Base-by-base conservation (phyloP, 2,113 vertebrate species). In the Reinhardtius hippoglossoides region DNA sequence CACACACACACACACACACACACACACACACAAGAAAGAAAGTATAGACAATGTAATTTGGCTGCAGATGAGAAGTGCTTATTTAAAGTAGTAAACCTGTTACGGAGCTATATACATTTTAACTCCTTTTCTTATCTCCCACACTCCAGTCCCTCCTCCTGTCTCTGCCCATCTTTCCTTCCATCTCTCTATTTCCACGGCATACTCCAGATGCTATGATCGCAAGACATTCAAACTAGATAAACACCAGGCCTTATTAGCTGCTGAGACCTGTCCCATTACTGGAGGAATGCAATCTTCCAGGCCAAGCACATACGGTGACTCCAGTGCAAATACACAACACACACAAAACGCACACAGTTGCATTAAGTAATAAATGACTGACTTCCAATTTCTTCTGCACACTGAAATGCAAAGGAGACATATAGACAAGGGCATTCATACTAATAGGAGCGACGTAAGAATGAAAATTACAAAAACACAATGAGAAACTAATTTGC, bases 41-140 rank as follows among this genome's bases (percentile, higher is more conserved):
- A 71, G 37, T 42, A 31, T 18, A 67, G 7, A 42, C 61, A 93
- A 94, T 94, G 93, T 93, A 91, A 94, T 95, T 94, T 89, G 46
- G 46, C 46, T 68, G 52, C 92, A 95, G 93, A 94, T 91, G 94
- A 37, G 93, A 95, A 90, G 89, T 92, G 91, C 93, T 94, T 93
- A 93, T 81, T 91, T 94, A 94, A 95, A 92, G 80, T 88, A 60
- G 44, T 12, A 63, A 83, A 78, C 54, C 67, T 61, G 67, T 74
- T 71, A 76, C 27, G 26, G 54, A 65, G 63, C 62, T 7, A 18
- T 67, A 68, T 76, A 75, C 24, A 67, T 31, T 71, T 23, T 14
- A 21, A 46, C 67, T 58, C 21, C 20, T 57, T 75, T 68, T 70
- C 63, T 78, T 82, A 67, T 86, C 78, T 72, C 62, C 35, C 72